Conservation (phyloP, 2,888 invertebrate species). For the Perdita meconis region DNA sequence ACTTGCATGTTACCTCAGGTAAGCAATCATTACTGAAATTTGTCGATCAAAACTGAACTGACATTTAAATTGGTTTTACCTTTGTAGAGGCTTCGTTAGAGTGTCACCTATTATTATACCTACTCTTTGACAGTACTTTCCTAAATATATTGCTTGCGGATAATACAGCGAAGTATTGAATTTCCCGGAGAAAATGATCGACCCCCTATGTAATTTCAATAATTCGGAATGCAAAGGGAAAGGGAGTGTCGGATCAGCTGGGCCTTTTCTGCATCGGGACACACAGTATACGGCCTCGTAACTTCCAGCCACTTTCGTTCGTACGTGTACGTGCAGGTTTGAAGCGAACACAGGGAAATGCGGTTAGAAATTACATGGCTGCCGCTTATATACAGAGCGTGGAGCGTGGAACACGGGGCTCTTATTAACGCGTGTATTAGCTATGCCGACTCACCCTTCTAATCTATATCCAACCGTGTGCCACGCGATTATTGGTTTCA, state of each 20-base stretch:
- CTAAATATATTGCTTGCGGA: too few species aligned
- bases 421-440: conserved; percentile 82
- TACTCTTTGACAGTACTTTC: too few species aligned
- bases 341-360: conserved; percentile 76
- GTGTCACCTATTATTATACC: too few species aligned
- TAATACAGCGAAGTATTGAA: too few species aligned
- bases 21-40: too few species aligned
- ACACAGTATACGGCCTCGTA: conserved; percentile 68
- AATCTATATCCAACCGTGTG: conserved; percentile 78
- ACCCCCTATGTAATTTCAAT: not conserved
- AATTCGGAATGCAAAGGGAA: not conserved
- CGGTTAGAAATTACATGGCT: conserved; percentile 79
- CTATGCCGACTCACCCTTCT: conserved; percentile 80
- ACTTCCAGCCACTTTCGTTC: conserved; percentile 70
- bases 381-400: conserved; percentile 73
- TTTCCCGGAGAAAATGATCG: not conserved
- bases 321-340: conserved; percentile 67
- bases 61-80: too few species aligned
- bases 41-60: too few species aligned
- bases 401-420: conserved; percentile 73
- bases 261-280: conserved; percentile 54
- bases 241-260: not conserved
- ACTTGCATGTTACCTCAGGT: too few species aligned
- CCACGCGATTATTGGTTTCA: conserved; percentile 81
- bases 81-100: too few species aligned